phyloP scores from a whole-genome alignment of 1,140 invertebrate species.

The Cephus cinctus region DNA sequence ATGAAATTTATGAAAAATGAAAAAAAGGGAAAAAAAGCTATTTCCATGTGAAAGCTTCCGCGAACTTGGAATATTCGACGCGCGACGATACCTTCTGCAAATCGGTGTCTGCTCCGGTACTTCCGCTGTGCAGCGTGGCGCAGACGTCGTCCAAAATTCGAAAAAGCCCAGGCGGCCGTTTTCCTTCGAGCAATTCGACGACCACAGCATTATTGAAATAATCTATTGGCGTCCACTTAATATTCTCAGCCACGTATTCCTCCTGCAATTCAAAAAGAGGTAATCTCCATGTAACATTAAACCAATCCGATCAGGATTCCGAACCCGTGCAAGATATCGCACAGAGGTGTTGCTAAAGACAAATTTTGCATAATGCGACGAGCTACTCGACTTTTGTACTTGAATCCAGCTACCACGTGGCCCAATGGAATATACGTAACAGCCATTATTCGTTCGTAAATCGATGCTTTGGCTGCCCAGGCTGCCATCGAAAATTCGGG shows the following conservation, averaged over 20 bases:
- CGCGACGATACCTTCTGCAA: conserved; percentile 56
- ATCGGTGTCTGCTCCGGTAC: conserved; percentile 65
- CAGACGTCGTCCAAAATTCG: conserved; percentile 74
- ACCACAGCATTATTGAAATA: conserved; percentile 78
- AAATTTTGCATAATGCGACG: too few species aligned
- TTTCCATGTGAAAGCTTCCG: background rate
- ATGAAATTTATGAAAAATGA: background rate
- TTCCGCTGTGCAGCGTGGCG: conserved; percentile 72
- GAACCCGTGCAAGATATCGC: too few species aligned
- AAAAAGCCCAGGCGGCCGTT: conserved; percentile 64
- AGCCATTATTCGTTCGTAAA: too few species aligned
- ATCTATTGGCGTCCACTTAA: conserved; percentile 73
- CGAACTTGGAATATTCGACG: background rate
- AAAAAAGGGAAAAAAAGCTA: background rate
- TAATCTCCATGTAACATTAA: background rate
- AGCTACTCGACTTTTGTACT: too few species aligned
- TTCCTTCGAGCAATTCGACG: conserved; percentile 68
- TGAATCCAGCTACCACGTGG: too few species aligned
- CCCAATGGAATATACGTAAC: too few species aligned
- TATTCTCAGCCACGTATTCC: conserved; percentile 72
- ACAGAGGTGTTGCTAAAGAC: too few species aligned
- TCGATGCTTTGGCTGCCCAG: too few species aligned
- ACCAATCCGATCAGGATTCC: too few species aligned
- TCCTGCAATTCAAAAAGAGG: conserved; percentile 56
- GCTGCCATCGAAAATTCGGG: too few species aligned